Evolutionary conservation across 1,140 invertebrate genomes (phyloP), one percentile per base, ranked within the genome.

Genomic region (Drosophila takahashii): DNA sequence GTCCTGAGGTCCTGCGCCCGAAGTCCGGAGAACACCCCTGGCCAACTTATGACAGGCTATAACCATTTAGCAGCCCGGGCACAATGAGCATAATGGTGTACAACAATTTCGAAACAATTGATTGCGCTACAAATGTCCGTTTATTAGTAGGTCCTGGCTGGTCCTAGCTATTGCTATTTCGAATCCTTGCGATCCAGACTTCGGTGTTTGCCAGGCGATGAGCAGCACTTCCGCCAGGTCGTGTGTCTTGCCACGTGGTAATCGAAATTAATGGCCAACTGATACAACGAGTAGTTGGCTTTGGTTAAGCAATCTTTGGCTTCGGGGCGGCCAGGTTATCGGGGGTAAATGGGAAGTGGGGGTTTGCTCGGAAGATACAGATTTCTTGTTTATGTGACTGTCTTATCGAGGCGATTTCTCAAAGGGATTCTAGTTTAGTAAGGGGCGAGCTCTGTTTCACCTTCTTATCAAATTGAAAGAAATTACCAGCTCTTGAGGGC

Each of bases 81-180:
- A 73, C 78, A 85, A 84, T 86, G 78, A 79, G 77, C 83, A 87
- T 86, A 86, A 86, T 86, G 83, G 75, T 79, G 70, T 87, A 87
- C 83, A 87, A 87, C 84, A 87, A 87, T 87, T 89, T 71, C 79
- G 85, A 90, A 89, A 89, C 84, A 89, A 89, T 89, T 89, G 84
- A 90, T 89, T 89, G 84, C 73, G 85, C 77, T 89, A 89, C 84
- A 87, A 87, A 87, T 87, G 84, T 77, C 77, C 84, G 84, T 89
- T 89, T 87, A 87, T 87, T 89, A 87, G 83, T 73, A 27, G 81
- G 51, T 79, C 60, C 61, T 39, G 59, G 29, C 52, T 56, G 56
- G 62, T 60, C 54, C 58, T 39, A 48, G 42, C 42, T 22, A 29
- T 11, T 64, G 22, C 22, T 1, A 22, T 22, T 22, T 3, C 22